Evolutionary conservation across 2,888 invertebrate species (phyloP).

Genomic region (Parelbella ahira): DNA sequence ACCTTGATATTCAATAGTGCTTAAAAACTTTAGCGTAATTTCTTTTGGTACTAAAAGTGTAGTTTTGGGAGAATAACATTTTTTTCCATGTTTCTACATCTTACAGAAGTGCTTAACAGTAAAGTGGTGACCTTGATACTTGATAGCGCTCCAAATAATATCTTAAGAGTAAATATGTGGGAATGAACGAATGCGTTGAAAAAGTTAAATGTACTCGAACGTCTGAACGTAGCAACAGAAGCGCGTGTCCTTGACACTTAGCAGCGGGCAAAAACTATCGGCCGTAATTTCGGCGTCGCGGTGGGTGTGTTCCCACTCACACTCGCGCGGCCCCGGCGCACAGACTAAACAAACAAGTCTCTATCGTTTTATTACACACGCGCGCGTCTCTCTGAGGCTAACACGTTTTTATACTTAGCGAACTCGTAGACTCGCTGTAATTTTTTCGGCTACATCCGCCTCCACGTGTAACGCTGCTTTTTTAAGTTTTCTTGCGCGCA

Average conservation of each 20-base stretch:
- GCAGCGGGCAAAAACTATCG: constrained; percentile 71
- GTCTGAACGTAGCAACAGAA: constrained; percentile 55
- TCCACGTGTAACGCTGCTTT: background rate
- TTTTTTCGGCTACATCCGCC: constrained; percentile 11
- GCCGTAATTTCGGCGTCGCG: constrained; percentile 62
- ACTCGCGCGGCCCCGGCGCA: constrained; percentile 40
- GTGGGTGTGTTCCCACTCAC: constrained; percentile 69
- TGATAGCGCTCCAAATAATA: constrained; percentile 4
- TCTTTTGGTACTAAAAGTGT: too few species aligned
- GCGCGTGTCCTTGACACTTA: constrained; percentile 73
- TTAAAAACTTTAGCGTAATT: too few species aligned
- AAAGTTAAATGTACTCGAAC: constrained; percentile 19
- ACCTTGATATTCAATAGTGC: too few species aligned
- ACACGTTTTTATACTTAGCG: constrained; percentile 21
- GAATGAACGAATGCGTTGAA: constrained; percentile 10
- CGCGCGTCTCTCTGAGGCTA: constrained; percentile 21
- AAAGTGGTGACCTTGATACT: background rate
- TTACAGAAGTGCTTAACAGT: too few species aligned
- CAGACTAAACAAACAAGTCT: constrained; percentile 42
- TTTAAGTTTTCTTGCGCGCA: constrained; percentile 16
- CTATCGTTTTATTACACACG: constrained; percentile 17
- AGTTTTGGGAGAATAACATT: too few species aligned
- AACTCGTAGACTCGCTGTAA: constrained; percentile 7
- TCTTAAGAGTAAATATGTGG: background rate
- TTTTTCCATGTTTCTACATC: too few species aligned